Evolutionary conservation across 2,797 vertebrate species (phyloP), one percentile per base, ranked within the genome.

Genomic region (Silurus lanzhouensis): DNA sequence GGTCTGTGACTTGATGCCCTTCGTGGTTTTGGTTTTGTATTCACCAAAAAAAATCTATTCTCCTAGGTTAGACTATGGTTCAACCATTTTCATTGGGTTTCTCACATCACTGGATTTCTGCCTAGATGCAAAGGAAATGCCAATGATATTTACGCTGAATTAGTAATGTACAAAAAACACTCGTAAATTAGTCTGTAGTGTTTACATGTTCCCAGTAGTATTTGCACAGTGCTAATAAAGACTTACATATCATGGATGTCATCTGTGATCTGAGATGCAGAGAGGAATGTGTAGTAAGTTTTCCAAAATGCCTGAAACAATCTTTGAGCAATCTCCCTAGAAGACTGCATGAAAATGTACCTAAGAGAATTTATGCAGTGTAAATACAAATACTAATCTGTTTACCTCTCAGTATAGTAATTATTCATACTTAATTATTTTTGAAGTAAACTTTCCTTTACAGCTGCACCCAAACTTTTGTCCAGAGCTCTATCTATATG

Each of bases 11-110:
- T 68, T 84, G 82, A 15, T 80, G 87, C 87, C 89, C 88, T 60
- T 38, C 84, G 83, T 91, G 89, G 84, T 22, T 17, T 86, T 77
- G 89, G 80, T 64, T 48, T 83, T 87, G 89, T 91, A 85, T 2
- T n/a, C 15, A 58, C 87, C n/a, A 61, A 67, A 89, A 86, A 81
- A 84, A 89, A 89, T 87, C 70, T 57, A 61, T 87, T 88, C 86
- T 88, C 85, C 52, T 74, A 87, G 52, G 7, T n/a, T 48, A 55
- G 83, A 85, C 70, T 60, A 27, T 19, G 63, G 31, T 81, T 81
- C 31, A 85, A 31, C 20, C 5, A 13, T 72, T 46, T 83, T 70
- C 31, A 81, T 22, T 74, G 71, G 66, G 60, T 72, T 81, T 15
- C 27, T 27, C 12, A 63, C 2, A 75, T 83, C n/a, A 66, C 14